Evolutionary conservation across 2,797 vertebrate species (phyloP).

Genomic region (Varecia variegata): DNA sequence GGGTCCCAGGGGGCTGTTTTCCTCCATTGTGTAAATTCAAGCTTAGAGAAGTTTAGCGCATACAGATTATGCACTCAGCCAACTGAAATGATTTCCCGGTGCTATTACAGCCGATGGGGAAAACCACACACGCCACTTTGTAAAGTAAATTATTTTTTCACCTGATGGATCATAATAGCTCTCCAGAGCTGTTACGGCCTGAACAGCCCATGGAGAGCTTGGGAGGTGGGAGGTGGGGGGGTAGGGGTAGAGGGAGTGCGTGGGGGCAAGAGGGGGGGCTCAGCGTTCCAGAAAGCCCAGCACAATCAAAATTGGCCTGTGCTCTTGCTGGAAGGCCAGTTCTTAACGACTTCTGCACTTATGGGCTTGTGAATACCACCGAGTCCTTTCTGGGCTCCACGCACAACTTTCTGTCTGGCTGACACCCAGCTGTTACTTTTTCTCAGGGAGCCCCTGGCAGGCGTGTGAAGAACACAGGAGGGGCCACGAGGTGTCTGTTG

Average conservation of each 20-base stretch:
- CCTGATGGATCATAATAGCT: slow-evolving; percentile 13
- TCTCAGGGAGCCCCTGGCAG: not conserved
- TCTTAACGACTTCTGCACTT: not conserved
- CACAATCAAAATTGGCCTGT: fast-evolving
- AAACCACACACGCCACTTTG: not conserved
- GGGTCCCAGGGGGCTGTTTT: not conserved
- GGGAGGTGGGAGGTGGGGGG: not conserved
- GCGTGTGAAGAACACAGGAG: not conserved
- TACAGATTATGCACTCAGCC: not conserved
- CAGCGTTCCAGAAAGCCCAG: not conserved
- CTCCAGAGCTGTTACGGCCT: slow-evolving; percentile 33
- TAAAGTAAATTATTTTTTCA: slow-evolving; percentile 31
- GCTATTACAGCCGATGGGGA: not conserved
- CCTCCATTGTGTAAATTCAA: not conserved
- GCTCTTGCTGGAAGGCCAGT: not conserved
- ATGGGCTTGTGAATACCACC: not conserved
- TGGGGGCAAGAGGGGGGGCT: not conserved
- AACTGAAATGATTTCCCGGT: not conserved
- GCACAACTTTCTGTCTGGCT: not conserved
- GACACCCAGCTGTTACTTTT: fast-evolving
- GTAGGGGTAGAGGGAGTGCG: fast-evolving
- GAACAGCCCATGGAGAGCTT: not conserved
- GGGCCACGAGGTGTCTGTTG: fast-evolving
- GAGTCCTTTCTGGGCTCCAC: not conserved
- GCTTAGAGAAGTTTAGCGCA: not conserved